Conservation (phyloP, 92 coral and sea anemone species). For the Palythoa caribaeorum region DNA sequence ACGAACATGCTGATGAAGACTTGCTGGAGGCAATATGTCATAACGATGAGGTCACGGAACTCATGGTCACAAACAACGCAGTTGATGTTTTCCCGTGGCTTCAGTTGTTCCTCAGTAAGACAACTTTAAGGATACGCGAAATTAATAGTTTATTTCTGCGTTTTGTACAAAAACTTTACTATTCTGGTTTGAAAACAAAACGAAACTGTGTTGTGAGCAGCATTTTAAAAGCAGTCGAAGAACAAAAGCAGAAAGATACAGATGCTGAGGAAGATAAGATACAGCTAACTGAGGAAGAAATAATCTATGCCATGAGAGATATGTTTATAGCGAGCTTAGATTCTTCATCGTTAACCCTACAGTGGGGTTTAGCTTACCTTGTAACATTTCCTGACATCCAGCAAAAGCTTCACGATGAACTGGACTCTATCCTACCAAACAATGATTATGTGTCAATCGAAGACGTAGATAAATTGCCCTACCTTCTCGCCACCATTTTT, state of each 20-base stretch:
- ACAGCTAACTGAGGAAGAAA: not conserved
- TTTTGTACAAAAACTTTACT: conserved; percentile 50
- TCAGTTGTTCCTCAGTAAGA: conserved; percentile 59
- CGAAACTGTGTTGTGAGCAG: conserved; percentile 66
- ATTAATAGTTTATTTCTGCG: conserved; percentile 3
- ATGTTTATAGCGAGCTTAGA: conserved; percentile 80
- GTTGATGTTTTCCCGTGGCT: conserved; percentile 78
- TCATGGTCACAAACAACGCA: conserved; percentile 51
- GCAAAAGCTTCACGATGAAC: conserved; percentile 64
- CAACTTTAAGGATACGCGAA: conserved; percentile 39
- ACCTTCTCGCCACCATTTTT: conserved; percentile 62
- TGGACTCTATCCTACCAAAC: conserved; percentile 66
- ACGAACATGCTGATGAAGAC: conserved; percentile 44
- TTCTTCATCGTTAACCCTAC: conserved; percentile 57
- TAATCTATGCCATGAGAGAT: conserved; percentile 50
- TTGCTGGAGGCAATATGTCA: conserved; percentile 41
- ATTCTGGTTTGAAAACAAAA: conserved; percentile 56
- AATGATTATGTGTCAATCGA: conserved; percentile 57
- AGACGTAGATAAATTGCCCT: conserved; percentile 67
- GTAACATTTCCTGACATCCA: conserved; percentile 71
- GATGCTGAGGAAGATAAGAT: not conserved
- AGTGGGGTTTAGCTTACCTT: conserved; percentile 76
- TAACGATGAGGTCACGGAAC: conserved; percentile 46
- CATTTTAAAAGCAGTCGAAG: conserved; percentile 49
- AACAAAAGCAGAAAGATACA: conserved; percentile 6